These are phyloP conservation scores for Trochalopteron elliotii DNA, from an alignment of 2,113 vertebrate genomes.

Conservation along the genomic window DNA sequence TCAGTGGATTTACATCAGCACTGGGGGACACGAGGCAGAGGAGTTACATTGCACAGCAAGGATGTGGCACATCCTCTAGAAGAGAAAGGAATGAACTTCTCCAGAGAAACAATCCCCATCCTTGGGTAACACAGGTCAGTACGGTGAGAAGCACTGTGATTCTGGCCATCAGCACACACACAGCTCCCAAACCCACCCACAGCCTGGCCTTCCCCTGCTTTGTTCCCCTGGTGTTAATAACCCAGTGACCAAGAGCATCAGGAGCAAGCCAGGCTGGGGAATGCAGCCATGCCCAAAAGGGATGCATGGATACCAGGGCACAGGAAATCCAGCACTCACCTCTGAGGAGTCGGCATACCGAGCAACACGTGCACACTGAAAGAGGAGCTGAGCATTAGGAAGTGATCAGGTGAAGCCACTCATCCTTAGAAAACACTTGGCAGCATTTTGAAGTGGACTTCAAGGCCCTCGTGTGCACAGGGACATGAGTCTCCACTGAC, in stretches of 20 bases:
- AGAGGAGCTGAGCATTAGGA: conserved; percentile 59
- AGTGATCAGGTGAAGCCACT: not conserved
- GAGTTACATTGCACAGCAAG: not conserved
- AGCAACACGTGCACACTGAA: conserved; percentile 79
- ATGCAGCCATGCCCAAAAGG: not conserved
- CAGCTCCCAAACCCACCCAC: not conserved
- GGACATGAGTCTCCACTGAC: not conserved
- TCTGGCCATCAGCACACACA: not conserved
- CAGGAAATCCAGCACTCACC: conserved; percentile 72
- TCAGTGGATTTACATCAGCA: not conserved
- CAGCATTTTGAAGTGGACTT: not conserved
- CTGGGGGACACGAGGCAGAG: fast-evolving
- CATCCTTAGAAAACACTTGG: not conserved
- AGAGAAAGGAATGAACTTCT: not conserved
- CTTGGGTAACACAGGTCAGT: not conserved
- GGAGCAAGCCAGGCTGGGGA: conserved; percentile 20
- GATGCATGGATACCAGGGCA: not conserved
- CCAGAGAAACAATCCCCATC: not conserved
- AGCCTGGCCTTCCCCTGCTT: not conserved
- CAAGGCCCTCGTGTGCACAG: fast-evolving
- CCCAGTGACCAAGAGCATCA: not conserved
- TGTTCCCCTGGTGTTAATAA: not conserved
- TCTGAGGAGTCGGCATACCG: conserved; percentile 70
- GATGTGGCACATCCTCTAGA: not conserved
- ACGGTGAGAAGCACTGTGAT: not conserved